phyloP scores from a whole-genome alignment of 1,140 invertebrate genomes.

The Leptinotarsa lineolata region DNA sequence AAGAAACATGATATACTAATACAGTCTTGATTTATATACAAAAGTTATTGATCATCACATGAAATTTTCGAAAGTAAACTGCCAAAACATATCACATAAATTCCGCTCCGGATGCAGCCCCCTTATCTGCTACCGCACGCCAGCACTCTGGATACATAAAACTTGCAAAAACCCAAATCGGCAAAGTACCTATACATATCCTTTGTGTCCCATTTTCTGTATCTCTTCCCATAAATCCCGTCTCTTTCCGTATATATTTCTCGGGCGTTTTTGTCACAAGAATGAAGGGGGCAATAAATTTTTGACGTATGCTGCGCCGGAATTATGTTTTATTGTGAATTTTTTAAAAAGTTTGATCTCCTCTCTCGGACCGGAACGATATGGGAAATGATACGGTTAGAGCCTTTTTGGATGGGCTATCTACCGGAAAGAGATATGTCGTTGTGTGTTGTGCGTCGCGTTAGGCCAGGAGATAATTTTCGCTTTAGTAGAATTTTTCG shows the following conservation, averaged over 20 bases:
- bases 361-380: conserved; percentile 33
- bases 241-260: conserved; percentile 26
- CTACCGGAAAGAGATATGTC: conserved; percentile 1
- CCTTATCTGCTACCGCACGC: neutral
- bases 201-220: conserved; percentile 7
- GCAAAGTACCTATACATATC: neutral
- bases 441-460: neutral
- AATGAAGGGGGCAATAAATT: conserved; percentile 30
- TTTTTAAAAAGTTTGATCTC: conserved; percentile 36
- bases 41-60: too few relatives aligned
- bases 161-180: conserved; percentile 22
- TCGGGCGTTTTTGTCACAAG: conserved; percentile 21
- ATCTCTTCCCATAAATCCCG: conserved; percentile 24
- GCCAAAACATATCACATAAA: too few relatives aligned
- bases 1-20: too few relatives aligned
- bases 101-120: too few relatives aligned
- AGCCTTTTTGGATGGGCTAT: conserved; percentile 26
- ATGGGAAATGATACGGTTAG: conserved; percentile 38
- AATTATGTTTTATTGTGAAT: conserved; percentile 39
- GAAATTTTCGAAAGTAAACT: too few relatives aligned
- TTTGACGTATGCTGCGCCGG: conserved; percentile 33
- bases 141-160: conserved; percentile 13
- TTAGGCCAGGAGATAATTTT: too few relatives aligned
- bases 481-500: too few relatives aligned
- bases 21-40: too few relatives aligned